phyloP scores from a whole-genome alignment of 2,113 vertebrate genomes.

The Megalops atlanticus region DNA sequence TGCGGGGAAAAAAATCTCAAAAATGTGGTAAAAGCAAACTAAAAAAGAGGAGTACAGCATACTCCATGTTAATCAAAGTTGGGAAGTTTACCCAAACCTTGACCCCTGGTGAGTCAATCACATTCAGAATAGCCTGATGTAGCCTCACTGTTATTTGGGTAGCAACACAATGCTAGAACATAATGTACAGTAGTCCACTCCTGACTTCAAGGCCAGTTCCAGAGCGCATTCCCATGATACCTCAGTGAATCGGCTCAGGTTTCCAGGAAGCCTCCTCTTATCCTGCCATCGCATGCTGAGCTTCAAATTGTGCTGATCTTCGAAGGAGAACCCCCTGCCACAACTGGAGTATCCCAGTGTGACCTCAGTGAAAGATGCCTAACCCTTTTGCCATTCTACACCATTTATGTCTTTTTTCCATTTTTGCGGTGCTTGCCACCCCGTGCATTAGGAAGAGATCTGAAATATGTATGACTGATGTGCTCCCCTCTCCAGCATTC shows the following conservation, averaged over 20 bases:
- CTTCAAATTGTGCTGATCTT: not conserved
- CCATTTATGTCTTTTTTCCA: not conserved
- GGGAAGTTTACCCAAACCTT: not conserved
- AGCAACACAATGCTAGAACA: not conserved
- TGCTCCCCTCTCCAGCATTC: not conserved
- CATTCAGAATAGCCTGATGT: not conserved
- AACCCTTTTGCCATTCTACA: not conserved
- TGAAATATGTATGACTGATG: conserved; percentile 19
- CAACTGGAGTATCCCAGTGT: not conserved
- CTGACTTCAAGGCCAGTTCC: not conserved
- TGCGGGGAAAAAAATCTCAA: too few relatives aligned
- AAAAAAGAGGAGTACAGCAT: not conserved
- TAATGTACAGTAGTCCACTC: not conserved
- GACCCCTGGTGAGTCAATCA: not conserved
- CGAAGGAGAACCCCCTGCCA: not conserved
- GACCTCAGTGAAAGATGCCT: not conserved
- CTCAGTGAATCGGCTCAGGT: not conserved
- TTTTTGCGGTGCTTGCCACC: not conserved
- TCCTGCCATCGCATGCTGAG: not conserved
- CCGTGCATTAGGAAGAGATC: not conserved
- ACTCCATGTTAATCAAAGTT: not conserved
- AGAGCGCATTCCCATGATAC: not conserved
- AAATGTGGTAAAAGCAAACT: not conserved
- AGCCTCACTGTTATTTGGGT: not conserved
- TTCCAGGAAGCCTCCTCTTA: not conserved